These are phyloP conservation scores for Todiramphus saurophagus DNA, from an alignment of 2,113 vertebrate genomes.

Conservation along the genomic window DNA sequence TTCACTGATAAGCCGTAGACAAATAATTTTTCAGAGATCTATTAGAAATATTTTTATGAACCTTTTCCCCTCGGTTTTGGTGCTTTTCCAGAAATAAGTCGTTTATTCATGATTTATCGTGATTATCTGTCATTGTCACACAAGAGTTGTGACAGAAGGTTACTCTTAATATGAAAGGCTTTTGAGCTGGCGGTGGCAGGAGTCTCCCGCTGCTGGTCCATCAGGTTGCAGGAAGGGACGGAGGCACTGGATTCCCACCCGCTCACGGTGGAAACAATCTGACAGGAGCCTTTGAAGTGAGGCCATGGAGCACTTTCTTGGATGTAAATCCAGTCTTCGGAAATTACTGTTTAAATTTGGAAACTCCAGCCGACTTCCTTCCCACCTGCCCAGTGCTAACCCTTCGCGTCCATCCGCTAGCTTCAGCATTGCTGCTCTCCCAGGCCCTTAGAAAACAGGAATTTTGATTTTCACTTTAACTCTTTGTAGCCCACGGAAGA, in stretches of 20 bases:
- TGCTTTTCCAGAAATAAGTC: not conserved
- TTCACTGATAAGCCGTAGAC: not conserved
- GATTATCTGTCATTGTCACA: not conserved
- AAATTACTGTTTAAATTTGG: not conserved
- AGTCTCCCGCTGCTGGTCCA: not conserved
- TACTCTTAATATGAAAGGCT: not conserved
- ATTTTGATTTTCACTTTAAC: not conserved
- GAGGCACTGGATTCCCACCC: not conserved
- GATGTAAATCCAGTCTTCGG: not conserved
- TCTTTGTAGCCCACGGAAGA: not conserved
- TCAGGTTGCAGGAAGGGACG: not conserved
- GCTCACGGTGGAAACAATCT: accelerated
- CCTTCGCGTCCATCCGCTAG: accelerated
- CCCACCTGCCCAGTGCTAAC: not conserved
- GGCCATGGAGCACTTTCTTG: accelerated
- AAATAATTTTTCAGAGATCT: not conserved
- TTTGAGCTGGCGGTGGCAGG: not conserved
- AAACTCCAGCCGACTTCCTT: not conserved
- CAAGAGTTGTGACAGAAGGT: not conserved
- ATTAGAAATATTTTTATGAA: not conserved
- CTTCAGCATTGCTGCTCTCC: not conserved
- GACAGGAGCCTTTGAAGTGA: not conserved
- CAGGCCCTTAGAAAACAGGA: accelerated
- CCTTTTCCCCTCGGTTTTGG: not conserved
- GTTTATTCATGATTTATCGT: not conserved